Conservation (phyloP, 2,113 vertebrate genomes). For the Stegastes partitus region DNA sequence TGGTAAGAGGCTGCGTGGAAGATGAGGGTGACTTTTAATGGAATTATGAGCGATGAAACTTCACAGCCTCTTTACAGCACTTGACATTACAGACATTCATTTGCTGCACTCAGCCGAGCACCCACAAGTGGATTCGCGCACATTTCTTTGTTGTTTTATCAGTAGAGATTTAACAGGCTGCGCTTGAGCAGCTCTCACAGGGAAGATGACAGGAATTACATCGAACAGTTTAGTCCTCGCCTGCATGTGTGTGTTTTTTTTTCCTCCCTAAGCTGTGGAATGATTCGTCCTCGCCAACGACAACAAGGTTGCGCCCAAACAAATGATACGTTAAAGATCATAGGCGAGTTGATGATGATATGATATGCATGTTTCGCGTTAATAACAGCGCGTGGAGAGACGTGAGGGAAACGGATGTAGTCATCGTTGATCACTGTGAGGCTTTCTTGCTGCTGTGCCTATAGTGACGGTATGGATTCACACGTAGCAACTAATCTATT, state of each 20-base stretch:
- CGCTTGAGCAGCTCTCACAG: slow-evolving; percentile 29
- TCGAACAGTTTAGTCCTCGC: neutral
- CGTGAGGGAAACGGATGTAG: neutral
- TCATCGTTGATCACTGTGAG: neutral
- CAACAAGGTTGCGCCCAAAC: no score
- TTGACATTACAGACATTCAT: slow-evolving; percentile 52
- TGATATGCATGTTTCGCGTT: neutral
- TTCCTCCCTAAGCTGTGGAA: neutral
- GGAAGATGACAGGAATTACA: slow-evolving; percentile 1
- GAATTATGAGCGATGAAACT: slow-evolving; percentile 28
- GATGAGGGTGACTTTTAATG: slow-evolving; percentile 30
- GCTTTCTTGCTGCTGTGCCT: neutral
- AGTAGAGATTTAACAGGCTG: slow-evolving; percentile 27
- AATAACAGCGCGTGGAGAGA: neutral
- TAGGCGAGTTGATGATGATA: neutral
- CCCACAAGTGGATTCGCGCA: slow-evolving; percentile 12
- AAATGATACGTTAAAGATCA: neutral
- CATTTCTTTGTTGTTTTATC: slow-evolving; percentile 35
- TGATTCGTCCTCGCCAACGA: neutral
- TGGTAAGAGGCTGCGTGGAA: slow-evolving; percentile 7
- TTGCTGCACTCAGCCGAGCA: slow-evolving; percentile 30
- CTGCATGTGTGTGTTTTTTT: neutral
- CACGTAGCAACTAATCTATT: neutral
- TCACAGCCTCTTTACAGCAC: slow-evolving; percentile 38
- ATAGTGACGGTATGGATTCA: neutral